Conservation (phyloP, 2,888 invertebrate genomes). For the Vanessa cardui region DNA sequence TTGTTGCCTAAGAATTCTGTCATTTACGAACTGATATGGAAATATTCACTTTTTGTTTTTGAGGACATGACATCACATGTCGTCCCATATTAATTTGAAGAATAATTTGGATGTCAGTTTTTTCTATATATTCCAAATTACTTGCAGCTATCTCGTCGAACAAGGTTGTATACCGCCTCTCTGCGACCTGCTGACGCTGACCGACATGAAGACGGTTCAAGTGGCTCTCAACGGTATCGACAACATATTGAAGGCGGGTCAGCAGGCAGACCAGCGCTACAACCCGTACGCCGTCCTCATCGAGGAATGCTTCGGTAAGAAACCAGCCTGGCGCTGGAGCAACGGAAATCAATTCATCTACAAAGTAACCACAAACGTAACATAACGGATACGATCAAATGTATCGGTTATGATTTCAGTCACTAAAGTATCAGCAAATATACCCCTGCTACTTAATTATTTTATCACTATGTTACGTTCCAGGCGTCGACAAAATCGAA, state of each 20-base stretch:
- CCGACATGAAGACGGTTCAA: slow-evolving; percentile 96
- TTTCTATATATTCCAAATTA: neutral
- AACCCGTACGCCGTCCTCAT: slow-evolving; percentile 96
- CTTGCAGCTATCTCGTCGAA: slow-evolving; percentile 84
- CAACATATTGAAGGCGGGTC: slow-evolving; percentile 96
- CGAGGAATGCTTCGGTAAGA: slow-evolving; percentile 95
- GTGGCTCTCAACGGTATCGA: slow-evolving; percentile 98
- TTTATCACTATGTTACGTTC: neutral
- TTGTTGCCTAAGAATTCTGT: no score
- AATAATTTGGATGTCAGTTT: no score
- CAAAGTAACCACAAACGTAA: no score
- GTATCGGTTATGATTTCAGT: no score
- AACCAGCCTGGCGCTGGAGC: neutral
- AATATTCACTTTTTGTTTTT: no score
- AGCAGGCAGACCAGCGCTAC: slow-evolving; percentile 89
- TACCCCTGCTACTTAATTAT: no score
- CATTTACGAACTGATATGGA: no score
- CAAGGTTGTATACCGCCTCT: slow-evolving; percentile 95
- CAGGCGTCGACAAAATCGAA: slow-evolving; percentile 98
- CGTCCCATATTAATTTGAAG: no score
- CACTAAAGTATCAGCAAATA: no score
- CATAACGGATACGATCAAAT: no score
- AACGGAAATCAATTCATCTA: no score
- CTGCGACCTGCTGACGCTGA: slow-evolving; percentile 95
- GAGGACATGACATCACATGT: no score